Evolutionary conservation across 2,113 vertebrate genomes (phyloP), one percentile per base, ranked within the genome.

Genomic region (Tautogolabrus adspersus): DNA sequence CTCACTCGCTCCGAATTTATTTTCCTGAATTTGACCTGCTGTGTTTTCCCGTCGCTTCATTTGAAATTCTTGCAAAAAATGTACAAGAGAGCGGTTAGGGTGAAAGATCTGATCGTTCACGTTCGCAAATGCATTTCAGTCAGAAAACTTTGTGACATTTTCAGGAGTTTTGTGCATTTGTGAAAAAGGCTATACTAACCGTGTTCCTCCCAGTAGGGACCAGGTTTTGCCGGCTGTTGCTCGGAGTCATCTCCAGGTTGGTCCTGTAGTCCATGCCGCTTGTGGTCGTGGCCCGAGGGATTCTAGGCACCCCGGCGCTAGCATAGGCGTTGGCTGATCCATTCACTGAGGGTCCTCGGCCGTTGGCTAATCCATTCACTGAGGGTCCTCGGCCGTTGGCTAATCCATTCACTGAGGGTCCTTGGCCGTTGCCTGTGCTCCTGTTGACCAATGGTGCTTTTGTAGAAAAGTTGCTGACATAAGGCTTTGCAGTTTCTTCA

Each of bases 271-370:
- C 81, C 91, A 82, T 92, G 67, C 21, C 46, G 47, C 21, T 76
- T 38, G 51, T 81, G 69, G 78, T 15, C 6, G 72, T 87, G 61
- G 91, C 94, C 23, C 94, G 86, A 30, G 95, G 95, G 60, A 95
- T 91, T 69, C 46, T 89, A 8, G 91, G 89, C 16, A 84, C 15
- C 19, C 71, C 78, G 15, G 9, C 15, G 22, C 23, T 75, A 34
- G 46, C 30, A 22, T 23, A 72, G 10, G 57, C 34, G 18, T 9
- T 51, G 19, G 47, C 19, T 51, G 47, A 7, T 8, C 18, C 49
- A 21, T 52, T 52, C 49, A 52, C 7, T 10, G 49, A 47, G 30
- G 16, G 1, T 38, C 26, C n/a, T 47, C 10, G 11, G 10, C 30
- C 34, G 18, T 9, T 51, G 19, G 47, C 19, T 51, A 18, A 7